A percentile compares a stretch with the other conserved stretches of the same genome.
Conservation (phyloP, 2,888 invertebrate species). For the Lycia hirtaria region DNA sequence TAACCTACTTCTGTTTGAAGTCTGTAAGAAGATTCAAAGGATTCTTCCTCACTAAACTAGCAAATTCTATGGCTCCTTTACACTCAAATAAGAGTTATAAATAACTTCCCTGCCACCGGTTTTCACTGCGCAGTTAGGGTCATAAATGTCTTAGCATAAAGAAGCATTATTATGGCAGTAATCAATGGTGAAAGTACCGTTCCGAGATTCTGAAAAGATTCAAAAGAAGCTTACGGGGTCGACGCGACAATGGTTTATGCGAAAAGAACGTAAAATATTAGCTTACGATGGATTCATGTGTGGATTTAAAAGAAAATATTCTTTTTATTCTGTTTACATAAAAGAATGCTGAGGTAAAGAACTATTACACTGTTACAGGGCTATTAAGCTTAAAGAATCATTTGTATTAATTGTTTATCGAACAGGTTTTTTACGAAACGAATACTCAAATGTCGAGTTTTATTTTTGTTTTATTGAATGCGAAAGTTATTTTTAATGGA, state of each 20-base stretch:
- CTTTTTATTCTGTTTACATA: not conserved
- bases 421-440: too few species aligned
- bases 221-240: not conserved
- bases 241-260: not conserved
- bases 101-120: slow-evolving; percentile 27
- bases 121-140: slow-evolving; percentile 16
- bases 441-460: too few species aligned
- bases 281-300: not conserved
- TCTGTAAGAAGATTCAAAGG: too few species aligned
- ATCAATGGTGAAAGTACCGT: slow-evolving; percentile 22
- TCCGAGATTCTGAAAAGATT: not conserved
- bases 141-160: slow-evolving; percentile 12
- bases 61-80: not conserved
- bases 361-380: too few species aligned
- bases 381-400: too few species aligned
- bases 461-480: too few species aligned
- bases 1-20: too few species aligned
- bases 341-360: not conserved
- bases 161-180: slow-evolving; percentile 8
- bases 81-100: slow-evolving; percentile 22
- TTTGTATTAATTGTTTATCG: too few species aligned
- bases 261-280: not conserved
- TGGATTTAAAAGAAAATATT: not conserved
- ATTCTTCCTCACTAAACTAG: not conserved
- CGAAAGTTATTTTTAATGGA: too few species aligned